Evolutionary conservation across 2,113 vertebrate species (phyloP).

Genomic region (Epinephelus moara): DNA sequence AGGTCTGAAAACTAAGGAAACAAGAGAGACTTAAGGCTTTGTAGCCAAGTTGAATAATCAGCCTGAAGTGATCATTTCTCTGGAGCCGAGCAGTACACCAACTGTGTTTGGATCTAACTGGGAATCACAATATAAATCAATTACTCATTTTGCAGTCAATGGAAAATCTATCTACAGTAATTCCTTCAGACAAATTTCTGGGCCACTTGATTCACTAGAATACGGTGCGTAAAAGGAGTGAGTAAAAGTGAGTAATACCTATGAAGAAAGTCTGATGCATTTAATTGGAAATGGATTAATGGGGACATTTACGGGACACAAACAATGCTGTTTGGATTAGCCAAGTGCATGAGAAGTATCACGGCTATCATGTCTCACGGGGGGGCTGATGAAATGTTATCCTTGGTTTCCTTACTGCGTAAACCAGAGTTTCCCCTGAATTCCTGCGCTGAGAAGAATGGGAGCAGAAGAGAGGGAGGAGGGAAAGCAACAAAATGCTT

Average conservation of each 20-base stretch:
- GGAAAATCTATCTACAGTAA: neutral
- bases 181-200: constrained; percentile 5
- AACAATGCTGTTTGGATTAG: constrained; percentile 52
- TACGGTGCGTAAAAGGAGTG: neutral
- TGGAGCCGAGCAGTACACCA: constrained; percentile 20
- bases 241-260: neutral
- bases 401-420: constrained; percentile 33
- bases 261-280: neutral
- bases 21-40: constrained; percentile 12
- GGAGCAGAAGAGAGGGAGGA: neutral
- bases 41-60: constrained; percentile 49
- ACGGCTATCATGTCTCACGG: constrained; percentile 31
- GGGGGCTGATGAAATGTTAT: constrained; percentile 34
- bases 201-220: neutral
- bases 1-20: constrained; percentile 56
- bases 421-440: constrained; percentile 56
- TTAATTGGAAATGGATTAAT: constrained; percentile 19
- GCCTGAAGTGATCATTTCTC: constrained; percentile 35
- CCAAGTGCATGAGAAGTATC: constrained; percentile 43
- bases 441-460: constrained; percentile 33
- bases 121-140: constrained; percentile 36
- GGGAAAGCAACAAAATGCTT: constrained; percentile 42
- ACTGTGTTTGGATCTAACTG: constrained; percentile 4
- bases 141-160: constrained; percentile 21
- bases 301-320: constrained; percentile 33